Percentiles rank a stretch among this genome's conserved stretches.
Evolutionary conservation across 2,113 vertebrate species (phyloP).

Genomic region (Prunella fulvescens): DNA sequence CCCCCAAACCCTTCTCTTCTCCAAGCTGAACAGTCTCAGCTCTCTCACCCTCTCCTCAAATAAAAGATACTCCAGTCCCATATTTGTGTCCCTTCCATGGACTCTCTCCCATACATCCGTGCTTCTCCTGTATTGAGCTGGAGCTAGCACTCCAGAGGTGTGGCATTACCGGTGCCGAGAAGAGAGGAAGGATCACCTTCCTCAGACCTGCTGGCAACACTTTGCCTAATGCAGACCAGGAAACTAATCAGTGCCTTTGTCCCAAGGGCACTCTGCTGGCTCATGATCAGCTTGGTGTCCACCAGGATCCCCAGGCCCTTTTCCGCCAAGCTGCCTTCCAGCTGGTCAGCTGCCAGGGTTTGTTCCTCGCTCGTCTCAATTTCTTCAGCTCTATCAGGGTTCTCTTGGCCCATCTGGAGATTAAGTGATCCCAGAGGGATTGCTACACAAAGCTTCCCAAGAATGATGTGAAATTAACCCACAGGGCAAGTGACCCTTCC

Average conservation of each 20-base stretch:
- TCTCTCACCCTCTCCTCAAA: neutral
- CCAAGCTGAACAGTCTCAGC: neutral
- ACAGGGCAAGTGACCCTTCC: neutral
- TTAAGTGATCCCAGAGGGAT: neutral
- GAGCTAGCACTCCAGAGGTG: neutral
- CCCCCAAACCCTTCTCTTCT: neutral
- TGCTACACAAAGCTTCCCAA: neutral
- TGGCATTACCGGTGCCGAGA: neutral
- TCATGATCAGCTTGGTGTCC: neutral
- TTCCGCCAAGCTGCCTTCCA: neutral
- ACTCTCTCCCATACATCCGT: neutral
- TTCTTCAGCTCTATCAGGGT: neutral
- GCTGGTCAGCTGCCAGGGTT: neutral
- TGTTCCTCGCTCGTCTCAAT: neutral
- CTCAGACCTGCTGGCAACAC: neutral
- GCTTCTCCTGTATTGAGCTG: neutral
- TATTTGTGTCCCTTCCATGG: neutral
- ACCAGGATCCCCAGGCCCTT: neutral
- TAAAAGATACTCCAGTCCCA: neutral
- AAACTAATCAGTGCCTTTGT: rapidly evolving
- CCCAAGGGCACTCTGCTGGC: neutral
- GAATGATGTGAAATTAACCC: neutral
- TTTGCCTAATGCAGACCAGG: neutral
- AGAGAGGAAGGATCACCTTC: neutral
- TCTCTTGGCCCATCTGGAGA: neutral